Evolutionary conservation across 2,888 invertebrate genomes (phyloP).

Genomic region (Tenthredo distinguenda): DNA sequence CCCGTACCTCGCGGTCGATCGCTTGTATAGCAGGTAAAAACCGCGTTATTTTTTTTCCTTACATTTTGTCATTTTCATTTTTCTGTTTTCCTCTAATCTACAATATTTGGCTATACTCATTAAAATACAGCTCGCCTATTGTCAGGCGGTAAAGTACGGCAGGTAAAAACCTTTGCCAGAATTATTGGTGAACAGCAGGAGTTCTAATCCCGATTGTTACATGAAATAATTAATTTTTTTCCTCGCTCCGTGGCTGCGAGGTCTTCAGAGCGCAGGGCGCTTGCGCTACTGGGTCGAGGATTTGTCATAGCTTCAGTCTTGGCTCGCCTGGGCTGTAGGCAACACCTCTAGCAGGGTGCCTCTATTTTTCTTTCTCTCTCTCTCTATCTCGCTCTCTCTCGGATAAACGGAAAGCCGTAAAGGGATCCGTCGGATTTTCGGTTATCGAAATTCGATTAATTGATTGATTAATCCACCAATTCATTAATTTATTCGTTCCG

Average conservation of each 20-base stretch:
- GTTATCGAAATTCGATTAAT: not conserved
- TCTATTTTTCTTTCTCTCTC: constrained; percentile 22
- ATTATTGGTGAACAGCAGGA: constrained; percentile 17
- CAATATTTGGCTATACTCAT: not conserved
- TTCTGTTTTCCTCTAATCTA: not conserved
- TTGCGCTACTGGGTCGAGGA: constrained; percentile 62
- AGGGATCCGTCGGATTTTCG: not conserved
- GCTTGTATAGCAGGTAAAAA: constrained; percentile 15
- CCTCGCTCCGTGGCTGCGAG: constrained; percentile 54
- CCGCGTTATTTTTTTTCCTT: not conserved
- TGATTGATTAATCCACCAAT: not conserved
- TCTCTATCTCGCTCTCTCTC: constrained; percentile 31
- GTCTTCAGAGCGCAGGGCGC: constrained; percentile 64
- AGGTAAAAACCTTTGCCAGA: not conserved
- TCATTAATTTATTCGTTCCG: not conserved
- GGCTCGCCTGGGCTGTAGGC: constrained; percentile 75
- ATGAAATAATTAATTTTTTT: constrained; percentile 44
- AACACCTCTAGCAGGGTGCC: constrained; percentile 60
- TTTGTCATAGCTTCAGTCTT: constrained; percentile 75
- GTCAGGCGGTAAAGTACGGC: not conserved
- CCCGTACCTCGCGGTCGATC: constrained; percentile 7
- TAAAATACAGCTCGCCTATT: not conserved
- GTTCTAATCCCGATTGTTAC: constrained; percentile 25
- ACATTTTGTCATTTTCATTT: not conserved
- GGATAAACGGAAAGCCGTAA: not conserved